Base-by-base conservation (phyloP, 2,113 vertebrate species). In the Tonatia bakeri region DNA sequence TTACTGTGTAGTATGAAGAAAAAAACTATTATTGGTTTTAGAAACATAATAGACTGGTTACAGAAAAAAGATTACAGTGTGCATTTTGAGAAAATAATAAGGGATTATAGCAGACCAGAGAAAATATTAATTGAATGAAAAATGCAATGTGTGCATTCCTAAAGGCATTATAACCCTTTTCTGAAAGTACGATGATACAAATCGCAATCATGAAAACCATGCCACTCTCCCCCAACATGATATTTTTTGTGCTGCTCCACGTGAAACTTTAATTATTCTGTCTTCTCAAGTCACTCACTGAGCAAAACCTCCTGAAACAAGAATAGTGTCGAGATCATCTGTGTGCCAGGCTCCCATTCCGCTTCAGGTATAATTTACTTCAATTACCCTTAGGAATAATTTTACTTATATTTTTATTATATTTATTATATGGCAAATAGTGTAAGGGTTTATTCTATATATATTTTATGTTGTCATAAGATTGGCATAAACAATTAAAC, bases 401-500 rank as follows among this genome's bases (percentile, higher is more conserved):
- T 90, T 82, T 70, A 47, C 22, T 79, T 75, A 75, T 3, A 65
- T 87, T 90, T 76, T 84, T 6, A 80, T 76, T 36, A 38, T 76
- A 86, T 76, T 94, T 91, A 59, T 31, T 90, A 83, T 64, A 69
- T 75, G 31, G 14, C 15, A 64, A 79, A 90, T 40, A 47, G 40
- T 83, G 16, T 64, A 67, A 56, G 38, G 14, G 75, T 91, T 87
- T 86, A 80, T 80, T 92, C 50, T 83, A 36, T 70, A 76, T 65
- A 17, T 75, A 87, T 59, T 83, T 82, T 79, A 87, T 6, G 11
- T 43, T 77, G 15, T 70, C 45, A n/a, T 17, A 73, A 86, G 26
- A 83, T 31, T 79, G 8, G 38, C 61, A 91, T 77, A 26, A 79
- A 67, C 96, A 94, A 92, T 87, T 94, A 91, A 95, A 88, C 85